Evolutionary conservation across 2,113 vertebrate species (phyloP), one percentile per base, ranked within the genome.

Genomic region (Cebus imitator): DNA sequence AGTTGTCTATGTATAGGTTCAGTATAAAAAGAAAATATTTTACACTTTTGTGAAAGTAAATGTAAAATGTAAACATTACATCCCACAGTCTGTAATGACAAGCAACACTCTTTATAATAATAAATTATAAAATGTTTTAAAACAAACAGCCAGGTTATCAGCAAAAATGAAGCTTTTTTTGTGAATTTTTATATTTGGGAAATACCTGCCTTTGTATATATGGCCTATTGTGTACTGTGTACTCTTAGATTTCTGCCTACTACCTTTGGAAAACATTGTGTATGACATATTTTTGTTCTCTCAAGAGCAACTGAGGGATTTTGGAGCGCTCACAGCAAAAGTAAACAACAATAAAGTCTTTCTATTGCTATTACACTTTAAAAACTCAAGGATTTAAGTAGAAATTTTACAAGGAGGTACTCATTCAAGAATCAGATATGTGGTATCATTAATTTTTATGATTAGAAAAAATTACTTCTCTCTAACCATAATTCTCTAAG

Each of bases 261-360:
- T 68, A 73, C 18, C 23, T 95, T 87, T 1, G 3, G 76, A 97
- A 97, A 95, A 87, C 50, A 87, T 40, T 97, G 66, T 61, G 13
- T 87, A 66, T 68, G 37, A 83, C 17, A 95, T 91, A 37, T 89
- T 92, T 55, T 97, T 91, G 91, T n/a, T 85, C 61, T 94, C 55
- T 92, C 70, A 92, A 95, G 55, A 89, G 40, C 30, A 95, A 97
- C 57, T 95, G 50, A 96, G 50, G 8, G 80, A 92, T 90, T 93
- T 87, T 87, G 72, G 40, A 91, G 27, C 12, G 90, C 66, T 92
- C 17, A 76, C 18, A 86, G 68, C 14, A 96, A 95, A 87, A 96
- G 43, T 70, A 95, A 97, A 91, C 45, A 96, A 18, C 9, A 85
- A 61, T 90, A 94, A 93, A 96, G 95, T 75, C 9, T 95, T 90